Evolutionary conservation across 2,888 invertebrate species (phyloP), one percentile per base, ranked within the genome.

Genomic region (Eupithecia pulchellata): DNA sequence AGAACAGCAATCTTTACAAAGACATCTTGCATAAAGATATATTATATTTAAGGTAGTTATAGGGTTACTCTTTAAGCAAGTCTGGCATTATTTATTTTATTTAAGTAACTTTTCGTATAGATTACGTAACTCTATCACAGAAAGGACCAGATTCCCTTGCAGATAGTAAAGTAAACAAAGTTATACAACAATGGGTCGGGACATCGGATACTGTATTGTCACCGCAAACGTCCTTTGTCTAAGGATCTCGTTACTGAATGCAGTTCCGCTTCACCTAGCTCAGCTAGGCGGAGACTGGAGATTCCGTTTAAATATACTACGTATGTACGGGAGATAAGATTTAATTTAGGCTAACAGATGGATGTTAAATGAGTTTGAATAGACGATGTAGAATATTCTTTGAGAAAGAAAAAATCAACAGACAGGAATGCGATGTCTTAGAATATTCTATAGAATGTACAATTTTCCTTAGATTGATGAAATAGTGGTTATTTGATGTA

Each of bases 161-260:
- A 61, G 34, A 20, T 25, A 34, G 34, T 34, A 6, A 61, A 61
- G 61, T 61, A 61, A 61, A 61, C 61, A 61, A 61, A 32, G 32
- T 61, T 61, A 36, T 36, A 61, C 61, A 61, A 79, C 74, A 73
- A 70, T 69, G 71, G 62, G 42, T 47, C n/a, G 42, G 75, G 84
- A 76, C 78, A 88, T 75, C 75, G 74, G 86, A 86, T 85, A 83
- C 68, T 69, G 69, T 64, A 82, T 82, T 82, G 86, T 86, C 81
- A 82, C 86, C 87, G 79, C 88, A 87, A 76, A 75, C 76, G 83
- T 80, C 83, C 86, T 86, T 86, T 83, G 82, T 81, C 75, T 71
- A 75, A 62, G 77, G 82, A 86, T 88, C 80, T 75, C 76, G 81
- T 88, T 88, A 85, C 88, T 57, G 61, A 36, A 36, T 39, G 66